Conservation (phyloP, 1,140 invertebrate species). For the Listronotus bonariensis region DNA sequence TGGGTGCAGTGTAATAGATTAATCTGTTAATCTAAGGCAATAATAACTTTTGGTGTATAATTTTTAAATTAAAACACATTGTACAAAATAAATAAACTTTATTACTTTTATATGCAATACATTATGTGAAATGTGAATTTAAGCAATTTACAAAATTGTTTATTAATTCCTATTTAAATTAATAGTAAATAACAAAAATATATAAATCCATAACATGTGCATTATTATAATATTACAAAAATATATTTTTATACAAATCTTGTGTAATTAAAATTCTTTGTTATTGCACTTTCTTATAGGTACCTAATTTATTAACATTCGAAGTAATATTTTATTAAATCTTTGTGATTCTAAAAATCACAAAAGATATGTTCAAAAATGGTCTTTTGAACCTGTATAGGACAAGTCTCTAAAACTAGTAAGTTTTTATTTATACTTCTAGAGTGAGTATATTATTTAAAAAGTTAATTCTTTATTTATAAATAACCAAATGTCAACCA, state of each 20-base stretch:
- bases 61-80: neutral
- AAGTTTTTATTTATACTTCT: no score
- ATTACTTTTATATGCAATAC: constrained; percentile 34
- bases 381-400: no score
- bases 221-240: constrained; percentile 31
- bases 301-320: constrained; percentile 17
- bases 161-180: constrained; percentile 24
- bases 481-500: no score
- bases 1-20: no score
- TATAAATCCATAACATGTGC: constrained; percentile 27
- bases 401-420: no score
- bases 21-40: constrained; percentile 5
- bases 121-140: constrained; percentile 33
- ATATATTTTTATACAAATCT: constrained; percentile 25
- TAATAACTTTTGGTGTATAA: neutral
- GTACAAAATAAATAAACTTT: constrained; percentile 33
- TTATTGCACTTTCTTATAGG: constrained; percentile 30
- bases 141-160: constrained; percentile 32
- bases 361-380: no score
- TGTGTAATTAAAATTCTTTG: constrained; percentile 24
- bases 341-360: no score
- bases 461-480: no score
- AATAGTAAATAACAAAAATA: constrained; percentile 36
- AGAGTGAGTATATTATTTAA: no score
- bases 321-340: constrained; percentile 6